A percentile compares a stretch with the other conserved stretches of the same genome.
Evolutionary conservation across 2,888 invertebrate species (phyloP).

Genomic region (Diarsia rubi): DNA sequence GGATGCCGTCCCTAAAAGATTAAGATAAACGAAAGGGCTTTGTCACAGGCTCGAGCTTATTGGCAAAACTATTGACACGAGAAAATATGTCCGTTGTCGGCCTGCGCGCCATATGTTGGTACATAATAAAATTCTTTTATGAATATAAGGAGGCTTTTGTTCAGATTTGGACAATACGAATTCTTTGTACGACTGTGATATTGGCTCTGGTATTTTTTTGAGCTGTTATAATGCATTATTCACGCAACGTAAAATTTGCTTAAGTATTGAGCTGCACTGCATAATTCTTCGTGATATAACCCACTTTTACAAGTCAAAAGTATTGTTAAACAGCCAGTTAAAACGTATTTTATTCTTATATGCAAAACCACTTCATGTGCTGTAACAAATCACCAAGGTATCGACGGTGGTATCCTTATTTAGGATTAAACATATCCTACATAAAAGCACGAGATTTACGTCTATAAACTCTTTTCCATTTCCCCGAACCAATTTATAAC

Average conservation of each 20-base stretch:
- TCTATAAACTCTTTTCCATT: conserved; percentile 25
- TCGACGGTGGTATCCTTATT: background rate
- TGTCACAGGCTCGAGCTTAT: conserved; percentile 62
- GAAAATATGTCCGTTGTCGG: conserved; percentile 54
- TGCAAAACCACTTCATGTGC: background rate
- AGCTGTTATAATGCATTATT: conserved; percentile 29
- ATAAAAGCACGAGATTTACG: conserved; percentile 25
- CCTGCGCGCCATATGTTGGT: conserved; percentile 59
- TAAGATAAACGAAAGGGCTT: conserved; percentile 76
- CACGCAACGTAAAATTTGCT: conserved; percentile 16
- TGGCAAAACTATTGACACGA: conserved; percentile 57
- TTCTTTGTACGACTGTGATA: conserved; percentile 31
- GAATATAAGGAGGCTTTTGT: conserved; percentile 47
- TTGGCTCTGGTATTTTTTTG: conserved; percentile 38
- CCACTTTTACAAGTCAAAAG: background rate
- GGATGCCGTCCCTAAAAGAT: conserved; percentile 74
- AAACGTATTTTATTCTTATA: background rate
- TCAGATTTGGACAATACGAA: conserved; percentile 34
- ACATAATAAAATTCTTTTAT: conserved; percentile 50
- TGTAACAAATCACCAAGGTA: conserved; percentile 2
- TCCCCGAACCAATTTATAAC: conserved; percentile 37
- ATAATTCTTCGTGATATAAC: conserved; percentile 14
- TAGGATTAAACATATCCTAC: conserved; percentile 5
- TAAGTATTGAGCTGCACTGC: conserved; percentile 13
- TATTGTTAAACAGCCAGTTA: background rate